phyloP scores from a whole-genome alignment of 2,113 vertebrate species.

The Ovibos moschatus region DNA sequence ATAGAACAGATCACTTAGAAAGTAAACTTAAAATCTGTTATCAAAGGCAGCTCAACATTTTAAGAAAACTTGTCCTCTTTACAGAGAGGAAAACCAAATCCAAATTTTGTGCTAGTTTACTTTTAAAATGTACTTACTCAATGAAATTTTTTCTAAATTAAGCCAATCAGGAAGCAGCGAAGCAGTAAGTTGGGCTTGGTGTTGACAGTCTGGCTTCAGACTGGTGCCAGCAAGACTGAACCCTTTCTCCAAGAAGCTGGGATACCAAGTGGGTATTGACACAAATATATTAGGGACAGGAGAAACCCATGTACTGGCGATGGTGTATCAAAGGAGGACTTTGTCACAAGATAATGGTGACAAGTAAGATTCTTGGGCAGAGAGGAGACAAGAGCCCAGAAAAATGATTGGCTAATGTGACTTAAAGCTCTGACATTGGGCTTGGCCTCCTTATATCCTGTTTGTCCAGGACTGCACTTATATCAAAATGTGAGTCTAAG shows the following conservation, averaged over 20 bases:
- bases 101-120: not conserved
- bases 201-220: not conserved
- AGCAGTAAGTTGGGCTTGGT: not conserved
- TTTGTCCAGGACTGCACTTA: not conserved
- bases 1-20: not conserved
- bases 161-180: not conserved
- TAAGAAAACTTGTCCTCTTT: not conserved
- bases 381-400: not conserved
- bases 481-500: not conserved
- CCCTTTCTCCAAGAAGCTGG: not conserved
- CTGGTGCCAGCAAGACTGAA: not conserved
- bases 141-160: not conserved
- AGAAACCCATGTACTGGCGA: not conserved
- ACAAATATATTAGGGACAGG: not conserved
- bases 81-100: not conserved
- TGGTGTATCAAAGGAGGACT: not conserved
- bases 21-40: not conserved
- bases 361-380: not conserved
- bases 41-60: not conserved
- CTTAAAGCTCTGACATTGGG: not conserved
- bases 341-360: not conserved
- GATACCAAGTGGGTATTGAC: not conserved
- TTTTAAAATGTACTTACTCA: not conserved
- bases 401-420: not conserved
- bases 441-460: not conserved